These are phyloP conservation scores for Sinocyclocheilus grahami DNA, from an alignment of 2,113 vertebrate species.

Conservation along the genomic window DNA sequence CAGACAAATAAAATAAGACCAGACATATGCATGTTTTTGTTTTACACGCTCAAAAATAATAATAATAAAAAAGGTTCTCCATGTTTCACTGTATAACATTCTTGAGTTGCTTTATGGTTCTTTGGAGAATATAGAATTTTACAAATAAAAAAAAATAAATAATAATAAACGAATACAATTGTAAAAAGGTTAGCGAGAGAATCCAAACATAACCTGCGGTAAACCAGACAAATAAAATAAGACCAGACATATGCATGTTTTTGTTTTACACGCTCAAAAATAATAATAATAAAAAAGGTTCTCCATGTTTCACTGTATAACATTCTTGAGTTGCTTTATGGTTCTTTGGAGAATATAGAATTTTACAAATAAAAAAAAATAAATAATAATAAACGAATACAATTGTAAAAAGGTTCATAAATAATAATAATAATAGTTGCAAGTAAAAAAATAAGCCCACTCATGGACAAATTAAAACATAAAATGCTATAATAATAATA, in stretches of 20 bases:
- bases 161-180: background rate
- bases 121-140: background rate
- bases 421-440: background rate
- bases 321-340: background rate
- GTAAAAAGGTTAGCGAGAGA: background rate
- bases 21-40: background rate
- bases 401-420: no score
- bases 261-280: background rate
- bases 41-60: background rate
- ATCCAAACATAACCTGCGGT: background rate
- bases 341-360: no score
- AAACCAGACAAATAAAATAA: background rate
- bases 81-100: background rate
- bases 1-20: background rate
- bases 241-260: background rate
- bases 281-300: background rate
- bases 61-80: background rate
- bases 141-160: background rate
- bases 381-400: no score
- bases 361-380: no score
- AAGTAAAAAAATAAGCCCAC: no score
- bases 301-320: background rate
- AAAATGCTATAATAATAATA: no score
- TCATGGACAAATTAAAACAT: no score
- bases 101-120: background rate